A percentile compares a stretch with the other conserved stretches of the same genome.
These are phyloP conservation scores for Magallana nippona DNA, from an alignment of 2,888 invertebrate species.

Conservation along the genomic window DNA sequence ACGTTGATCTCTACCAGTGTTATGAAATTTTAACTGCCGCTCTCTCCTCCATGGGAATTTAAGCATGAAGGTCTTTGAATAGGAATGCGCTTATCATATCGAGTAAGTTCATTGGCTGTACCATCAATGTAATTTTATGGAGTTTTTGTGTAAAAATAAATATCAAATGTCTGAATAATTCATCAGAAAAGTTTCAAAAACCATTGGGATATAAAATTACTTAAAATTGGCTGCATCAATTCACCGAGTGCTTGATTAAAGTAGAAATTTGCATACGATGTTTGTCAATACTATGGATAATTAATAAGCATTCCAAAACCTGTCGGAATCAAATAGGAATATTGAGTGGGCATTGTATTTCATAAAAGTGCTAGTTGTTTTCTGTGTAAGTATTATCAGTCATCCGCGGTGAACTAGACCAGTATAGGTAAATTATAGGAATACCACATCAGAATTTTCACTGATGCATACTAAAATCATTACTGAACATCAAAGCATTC, in stretches of 20 bases:
- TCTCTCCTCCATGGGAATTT: neutral
- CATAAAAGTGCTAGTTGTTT: too few species aligned
- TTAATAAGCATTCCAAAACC: slow-evolving; percentile 2
- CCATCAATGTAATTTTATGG: neutral
- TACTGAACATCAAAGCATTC: too few species aligned
- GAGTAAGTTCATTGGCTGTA: too few species aligned
- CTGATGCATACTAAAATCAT: too few species aligned
- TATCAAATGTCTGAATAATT: slow-evolving; percentile 1
- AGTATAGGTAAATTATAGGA: too few species aligned
- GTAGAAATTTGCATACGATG: neutral
- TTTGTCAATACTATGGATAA: neutral
- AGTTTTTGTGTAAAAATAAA: neutral
- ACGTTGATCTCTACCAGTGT: too few species aligned
- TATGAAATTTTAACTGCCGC: neutral
- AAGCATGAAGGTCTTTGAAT: neutral
- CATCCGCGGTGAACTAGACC: too few species aligned
- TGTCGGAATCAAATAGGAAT: neutral
- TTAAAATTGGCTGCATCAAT: neutral
- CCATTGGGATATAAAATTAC: neutral
- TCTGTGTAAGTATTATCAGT: too few species aligned
- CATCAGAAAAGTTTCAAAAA: neutral
- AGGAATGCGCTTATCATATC: too few species aligned
- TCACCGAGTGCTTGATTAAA: neutral
- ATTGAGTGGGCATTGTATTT: neutral
- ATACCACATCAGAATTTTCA: too few species aligned